Evolutionary conservation across 1,140 invertebrate species (phyloP), one percentile per base, ranked within the genome.

Genomic region (Orius insidiosus): DNA sequence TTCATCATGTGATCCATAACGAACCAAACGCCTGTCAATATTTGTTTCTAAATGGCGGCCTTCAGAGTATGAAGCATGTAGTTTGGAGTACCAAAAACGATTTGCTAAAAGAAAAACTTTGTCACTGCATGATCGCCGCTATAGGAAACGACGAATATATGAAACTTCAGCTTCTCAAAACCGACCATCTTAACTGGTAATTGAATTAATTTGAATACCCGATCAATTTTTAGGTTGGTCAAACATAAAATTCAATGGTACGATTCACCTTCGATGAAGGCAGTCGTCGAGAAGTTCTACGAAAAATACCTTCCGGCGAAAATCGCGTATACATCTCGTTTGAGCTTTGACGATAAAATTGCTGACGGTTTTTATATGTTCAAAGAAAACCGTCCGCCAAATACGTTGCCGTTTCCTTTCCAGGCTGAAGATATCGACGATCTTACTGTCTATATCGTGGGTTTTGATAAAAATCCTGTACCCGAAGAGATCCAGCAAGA

Each of bases 301-400:
- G 55, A 58, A 2, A 60, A 64, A 5, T 64, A 72, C 50, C 60
- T 71, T 0, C 66, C 70, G 1, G 63, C 67, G 1, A 72, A 73
- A 52, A 66, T 72, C 31, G 67, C 68, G 0, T 67, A 68, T 50
- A 70, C 63, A 0, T 68, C 68, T 6, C 59, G 62, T 5, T 53
- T 74, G 6, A 65, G 68, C 8, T 58, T 71, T 18, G 65, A 63
- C 43, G 69, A 74, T 31, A 56, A 67, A 44, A 73, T 68, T 0
- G 46, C 58, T 47, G 61, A 68, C 55, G 58, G 58, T 52, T 67
- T 60, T 56, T 64, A 62, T 44, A 59, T 59, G 9, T 10, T 45
- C 52, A 59, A 43, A 56, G 58, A 3, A 8, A 32, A 8, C 15
- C 55, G 35, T 13, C 11, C 11, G 41, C 16, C 15, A 30, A 50